Base-by-base conservation (phyloP, 2,113 vertebrate genomes). In the Tachycineta bicolor region DNA sequence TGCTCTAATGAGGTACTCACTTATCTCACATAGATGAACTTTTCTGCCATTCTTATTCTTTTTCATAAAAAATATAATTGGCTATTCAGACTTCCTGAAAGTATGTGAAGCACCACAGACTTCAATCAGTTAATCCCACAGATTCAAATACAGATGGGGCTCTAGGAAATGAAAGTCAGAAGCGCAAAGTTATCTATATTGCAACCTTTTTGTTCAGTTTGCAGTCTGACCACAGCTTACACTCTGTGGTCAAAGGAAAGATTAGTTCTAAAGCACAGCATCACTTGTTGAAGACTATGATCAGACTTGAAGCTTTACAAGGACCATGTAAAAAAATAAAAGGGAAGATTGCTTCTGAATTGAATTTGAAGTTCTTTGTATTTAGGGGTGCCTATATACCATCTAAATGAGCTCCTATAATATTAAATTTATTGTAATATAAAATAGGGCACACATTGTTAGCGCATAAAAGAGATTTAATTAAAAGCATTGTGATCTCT, bases 261-360 rank as follows among this genome's bases (percentile, higher is more conserved):
- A 55, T 56, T 78, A 89, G 43, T 90, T 96, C 76, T 92, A 92
- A 97, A 90, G 91, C 89, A 93, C 93, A 97, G 86, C 71, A 71
- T 70, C 46, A 47, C 21, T 83, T 90, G 60, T 21, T 90, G 64
- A 92, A 93, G 59, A 19, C 56, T 89, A 52, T 65, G 50, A 78
- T 81, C 41, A 44, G 55, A 69, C 22, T 37, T 37, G 37, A 37
- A 37, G 44, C 71, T 92, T 80, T 80, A 63, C 46, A 53, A 70
- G 16, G 87, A 67, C 3, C 23, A 86, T 67, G 18, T 58, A 19
- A 78, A 88, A 86, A 83, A 80, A 71, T 33, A 34, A 89, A 95
- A 84, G 3, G 6, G 2, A 71, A 73, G 8, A 82, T 76, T 76
- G 21, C 4, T 90, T 76, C 43, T 86, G 41, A 52, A 24, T 83